These are phyloP conservation scores for Hoplostethus atlanticus DNA, from an alignment of 2,797 vertebrate genomes.

Conservation along the genomic window DNA sequence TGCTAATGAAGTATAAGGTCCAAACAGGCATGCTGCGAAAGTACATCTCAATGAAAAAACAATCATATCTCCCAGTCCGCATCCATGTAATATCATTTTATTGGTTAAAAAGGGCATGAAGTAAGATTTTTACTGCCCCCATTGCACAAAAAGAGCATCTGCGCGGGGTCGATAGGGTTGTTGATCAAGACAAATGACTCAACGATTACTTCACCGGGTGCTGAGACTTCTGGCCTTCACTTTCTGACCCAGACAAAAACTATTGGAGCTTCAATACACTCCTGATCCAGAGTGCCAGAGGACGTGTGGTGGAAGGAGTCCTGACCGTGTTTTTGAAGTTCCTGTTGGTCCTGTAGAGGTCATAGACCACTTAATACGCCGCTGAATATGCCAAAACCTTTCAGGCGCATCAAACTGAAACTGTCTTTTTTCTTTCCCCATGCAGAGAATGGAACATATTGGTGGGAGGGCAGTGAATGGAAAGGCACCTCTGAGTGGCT, in stretches of 20 bases:
- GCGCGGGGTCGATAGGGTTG: no score
- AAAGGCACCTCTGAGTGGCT: conserved; percentile 17
- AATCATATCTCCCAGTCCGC: not conserved
- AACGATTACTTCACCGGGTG: no score
- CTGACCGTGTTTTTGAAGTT: not conserved
- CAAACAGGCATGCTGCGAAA: not conserved
- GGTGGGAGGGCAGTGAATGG: conserved; percentile 10
- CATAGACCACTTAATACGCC: not conserved
- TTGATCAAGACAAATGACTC: no score
- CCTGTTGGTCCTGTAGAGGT: not conserved
- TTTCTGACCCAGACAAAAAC: no score
- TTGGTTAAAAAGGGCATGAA: not conserved
- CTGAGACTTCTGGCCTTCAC: no score
- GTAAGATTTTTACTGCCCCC: no score
- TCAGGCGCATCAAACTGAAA: conserved; percentile 9
- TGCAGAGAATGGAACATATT: conserved; percentile 21
- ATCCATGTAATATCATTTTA: not conserved
- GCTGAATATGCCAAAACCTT: not conserved
- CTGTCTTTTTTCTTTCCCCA: not conserved
- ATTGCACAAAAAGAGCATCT: no score
- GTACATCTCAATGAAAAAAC: not conserved
- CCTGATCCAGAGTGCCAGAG: no score
- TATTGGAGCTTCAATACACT: no score
- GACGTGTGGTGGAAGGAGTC: no score
- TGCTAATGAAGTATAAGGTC: not conserved